Conservation (phyloP, 2,113 vertebrate genomes). For the Lepisosteus oculatus region DNA sequence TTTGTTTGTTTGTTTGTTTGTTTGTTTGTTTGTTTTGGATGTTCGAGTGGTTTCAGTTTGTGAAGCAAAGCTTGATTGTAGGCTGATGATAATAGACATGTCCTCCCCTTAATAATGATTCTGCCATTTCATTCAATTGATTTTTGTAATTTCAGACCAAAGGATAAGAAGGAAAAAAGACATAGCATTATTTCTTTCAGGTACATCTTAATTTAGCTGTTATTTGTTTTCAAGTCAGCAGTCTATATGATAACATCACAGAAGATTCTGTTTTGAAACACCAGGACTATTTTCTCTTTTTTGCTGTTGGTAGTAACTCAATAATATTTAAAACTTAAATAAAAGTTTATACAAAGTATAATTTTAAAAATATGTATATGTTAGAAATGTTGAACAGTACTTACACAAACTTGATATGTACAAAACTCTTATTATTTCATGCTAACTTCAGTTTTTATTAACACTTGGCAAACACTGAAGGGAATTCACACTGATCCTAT, state of each 20-base stretch:
- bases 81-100: conserved; percentile 12
- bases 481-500: too few relatives aligned
- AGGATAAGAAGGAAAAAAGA: conserved; percentile 50
- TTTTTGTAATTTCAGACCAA: conserved; percentile 53
- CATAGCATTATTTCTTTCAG: conserved; percentile 38
- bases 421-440: too few relatives aligned
- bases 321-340: too few relatives aligned
- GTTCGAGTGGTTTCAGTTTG: not conserved
- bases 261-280: too few relatives aligned
- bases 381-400: too few relatives aligned
- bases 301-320: too few relatives aligned
- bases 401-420: too few relatives aligned
- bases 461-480: too few relatives aligned
- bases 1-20: not conserved
- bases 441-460: too few relatives aligned
- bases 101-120: not conserved
- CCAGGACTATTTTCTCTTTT: too few relatives aligned
- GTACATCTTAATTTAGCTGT: conserved; percentile 16
- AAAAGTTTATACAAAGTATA: too few relatives aligned
- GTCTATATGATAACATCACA: not conserved
- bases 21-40: not conserved
- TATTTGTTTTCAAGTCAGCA: not conserved
- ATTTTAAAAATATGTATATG: too few relatives aligned
- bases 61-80: not conserved
- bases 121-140: not conserved